Base-by-base conservation (phyloP, 1,140 invertebrate species). In the Drosophila fuyamai region DNA sequence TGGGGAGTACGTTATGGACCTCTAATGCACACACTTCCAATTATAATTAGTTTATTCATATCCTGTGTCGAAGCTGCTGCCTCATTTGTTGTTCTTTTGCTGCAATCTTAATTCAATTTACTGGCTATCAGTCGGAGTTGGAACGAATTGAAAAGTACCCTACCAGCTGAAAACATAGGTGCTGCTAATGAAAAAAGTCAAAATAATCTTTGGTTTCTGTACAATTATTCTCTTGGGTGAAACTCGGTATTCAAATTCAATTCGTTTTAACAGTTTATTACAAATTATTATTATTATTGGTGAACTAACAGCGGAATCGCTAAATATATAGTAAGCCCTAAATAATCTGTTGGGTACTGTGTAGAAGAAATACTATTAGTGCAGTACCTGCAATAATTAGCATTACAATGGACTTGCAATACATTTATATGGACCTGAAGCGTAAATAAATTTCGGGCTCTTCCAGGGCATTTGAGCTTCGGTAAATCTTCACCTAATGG, bases 71-170 rank as follows among this genome's bases (percentile, higher is more conserved):
- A 83, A 79, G 83, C 46, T 68, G 78, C 82, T 74, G 70, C 78
- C 81, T 89, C 81, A 89, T 89, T 89, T 89, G 78, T 90, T 81
- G 71, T 81, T 86, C 44, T 50, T 14, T 48, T 29, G 66, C 66
- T 58, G 57, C 88, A 91, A 91, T 91, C 88, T 91, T 91, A 91
- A 91, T 91, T 91, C 88, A 91, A 91, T 91, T 91, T 91, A 73
- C 80, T 62, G 74, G 54, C 65, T 61, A 83, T 86, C 80, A 65
- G 16, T 32, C 3, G 14, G 14, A 23, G 7, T 8, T 13, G 51
- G 23, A 43, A 46, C 80, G 84, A 89, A 59, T 47, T 1, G 0
- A 1, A 9, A 40, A 38, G 23, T 79, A 71, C 82, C 5, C 79
- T 32, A 7, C n/a, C 32, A 29, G 58, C 7, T 8, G 7, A 7